Evolutionary conservation across 2,113 vertebrate genomes (phyloP).

Genomic region (Hipposideros armiger): DNA sequence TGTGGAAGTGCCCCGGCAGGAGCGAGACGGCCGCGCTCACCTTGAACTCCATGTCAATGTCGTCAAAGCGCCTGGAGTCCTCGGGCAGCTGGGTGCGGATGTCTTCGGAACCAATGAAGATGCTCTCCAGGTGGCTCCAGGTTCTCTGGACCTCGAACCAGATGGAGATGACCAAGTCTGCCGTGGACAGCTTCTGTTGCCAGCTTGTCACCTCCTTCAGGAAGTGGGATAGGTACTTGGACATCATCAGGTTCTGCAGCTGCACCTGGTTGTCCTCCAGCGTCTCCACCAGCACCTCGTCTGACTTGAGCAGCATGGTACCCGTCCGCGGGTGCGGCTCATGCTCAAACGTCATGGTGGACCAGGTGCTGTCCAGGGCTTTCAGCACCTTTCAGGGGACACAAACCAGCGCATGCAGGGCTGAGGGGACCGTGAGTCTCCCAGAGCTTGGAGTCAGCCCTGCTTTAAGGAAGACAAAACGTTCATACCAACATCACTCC

Average conservation of each 20-base stretch:
- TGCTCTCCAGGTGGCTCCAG: constrained; percentile 90
- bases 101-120: constrained; percentile 89
- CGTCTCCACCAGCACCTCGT: constrained; percentile 87
- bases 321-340: constrained; percentile 85
- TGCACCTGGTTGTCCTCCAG: constrained; percentile 91
- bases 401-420: fast-evolving
- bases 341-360: constrained; percentile 81
- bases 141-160: constrained; percentile 91
- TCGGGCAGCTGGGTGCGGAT: constrained; percentile 87
- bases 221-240: constrained; percentile 89
- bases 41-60: constrained; percentile 87
- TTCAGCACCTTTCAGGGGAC: constrained; percentile 82
- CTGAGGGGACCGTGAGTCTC: background rate
- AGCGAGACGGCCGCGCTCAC: constrained; percentile 24
- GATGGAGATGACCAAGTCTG: constrained; percentile 85
- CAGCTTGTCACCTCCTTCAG: constrained; percentile 86
- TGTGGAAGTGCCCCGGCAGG: background rate
- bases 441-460: fast-evolving
- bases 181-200: constrained; percentile 87
- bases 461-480: background rate
- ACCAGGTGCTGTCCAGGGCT: constrained; percentile 86
- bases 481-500: fast-evolving
- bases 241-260: constrained; percentile 88
- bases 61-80: constrained; percentile 84
- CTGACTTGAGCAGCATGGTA: constrained; percentile 82